These are phyloP conservation scores for Scaptomyza montana DNA, from an alignment of 1,140 invertebrate species.

Conservation along the genomic window DNA sequence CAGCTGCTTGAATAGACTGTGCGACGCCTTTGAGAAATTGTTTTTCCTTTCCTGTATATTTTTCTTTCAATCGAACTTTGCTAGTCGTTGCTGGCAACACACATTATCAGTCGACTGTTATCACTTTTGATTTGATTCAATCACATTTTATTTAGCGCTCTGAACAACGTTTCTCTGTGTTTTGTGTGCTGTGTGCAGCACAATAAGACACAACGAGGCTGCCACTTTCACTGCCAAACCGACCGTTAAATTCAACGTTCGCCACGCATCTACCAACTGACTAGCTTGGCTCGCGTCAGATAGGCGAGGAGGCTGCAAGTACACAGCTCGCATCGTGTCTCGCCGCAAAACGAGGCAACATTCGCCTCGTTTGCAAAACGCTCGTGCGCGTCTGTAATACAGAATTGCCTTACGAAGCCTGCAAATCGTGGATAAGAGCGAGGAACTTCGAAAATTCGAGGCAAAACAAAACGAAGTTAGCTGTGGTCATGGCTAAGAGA, in stretches of 20 bases:
- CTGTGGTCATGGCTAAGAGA: slow-evolving; percentile 58
- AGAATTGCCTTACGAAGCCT: slow-evolving; percentile 28
- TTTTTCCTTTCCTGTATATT: slow-evolving; percentile 10
- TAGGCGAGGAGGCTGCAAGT: slow-evolving; percentile 73
- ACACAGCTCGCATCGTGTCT: slow-evolving; percentile 42
- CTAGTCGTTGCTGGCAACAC: background rate
- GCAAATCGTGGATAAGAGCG: slow-evolving; percentile 44
- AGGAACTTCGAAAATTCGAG: slow-evolving; percentile 6
- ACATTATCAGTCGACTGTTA: slow-evolving; percentile 14
- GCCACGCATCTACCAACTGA: slow-evolving; percentile 80
- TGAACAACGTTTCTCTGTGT: slow-evolving; percentile 24
- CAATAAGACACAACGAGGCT: background rate
- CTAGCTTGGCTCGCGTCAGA: slow-evolving; percentile 62
- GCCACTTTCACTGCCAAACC: slow-evolving; percentile 77
- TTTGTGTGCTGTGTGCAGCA: background rate
- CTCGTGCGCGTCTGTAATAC: slow-evolving; percentile 28
- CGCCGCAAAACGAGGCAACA: slow-evolving; percentile 24
- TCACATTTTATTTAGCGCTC: slow-evolving; percentile 36
- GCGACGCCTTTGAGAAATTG: slow-evolving; percentile 2
- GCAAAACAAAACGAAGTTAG: slow-evolving; percentile 36
- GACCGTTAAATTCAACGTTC: slow-evolving; percentile 83
- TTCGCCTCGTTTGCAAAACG: slow-evolving; percentile 33
- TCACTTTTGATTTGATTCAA: slow-evolving; percentile 13
- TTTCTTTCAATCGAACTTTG: slow-evolving; percentile 17
- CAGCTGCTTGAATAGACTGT: slow-evolving; percentile 41